A percentile compares a stretch with the other conserved stretches of the same genome.
These are phyloP conservation scores for Aspidapion aeneum DNA, from an alignment of 2,888 invertebrate species.

Conservation along the genomic window DNA sequence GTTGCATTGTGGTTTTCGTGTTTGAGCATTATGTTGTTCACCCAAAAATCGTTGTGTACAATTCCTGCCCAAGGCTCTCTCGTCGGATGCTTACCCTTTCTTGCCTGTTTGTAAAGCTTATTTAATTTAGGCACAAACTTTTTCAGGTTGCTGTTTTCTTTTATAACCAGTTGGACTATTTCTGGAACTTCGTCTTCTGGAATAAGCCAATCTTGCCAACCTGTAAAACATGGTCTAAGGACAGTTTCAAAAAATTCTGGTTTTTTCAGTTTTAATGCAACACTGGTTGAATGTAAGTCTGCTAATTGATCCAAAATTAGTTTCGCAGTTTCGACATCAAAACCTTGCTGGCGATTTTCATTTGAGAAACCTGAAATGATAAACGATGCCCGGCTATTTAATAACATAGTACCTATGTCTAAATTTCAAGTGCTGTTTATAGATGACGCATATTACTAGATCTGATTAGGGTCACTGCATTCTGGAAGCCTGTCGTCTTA, in stretches of 20 bases:
- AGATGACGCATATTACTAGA: too few species aligned
- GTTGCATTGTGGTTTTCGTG: slow-evolving; percentile 38
- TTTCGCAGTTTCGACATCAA: slow-evolving; percentile 49
- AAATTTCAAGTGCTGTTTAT: too few species aligned
- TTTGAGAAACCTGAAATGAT: slow-evolving; percentile 47
- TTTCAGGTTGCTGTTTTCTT: slow-evolving; percentile 8
- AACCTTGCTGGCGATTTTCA: slow-evolving; percentile 48
- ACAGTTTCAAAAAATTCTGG: slow-evolving; percentile 43
- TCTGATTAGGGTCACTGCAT: too few species aligned
- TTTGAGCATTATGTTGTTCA: slow-evolving; percentile 56
- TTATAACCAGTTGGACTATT: slow-evolving; percentile 1
- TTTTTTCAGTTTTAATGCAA: slow-evolving; percentile 49
- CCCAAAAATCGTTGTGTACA: slow-evolving; percentile 56
- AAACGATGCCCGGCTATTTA: too few species aligned
- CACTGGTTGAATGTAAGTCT: slow-evolving; percentile 54
- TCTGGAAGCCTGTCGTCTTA: too few species aligned
- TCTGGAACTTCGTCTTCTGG: not conserved
- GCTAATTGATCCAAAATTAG: slow-evolving; percentile 50
- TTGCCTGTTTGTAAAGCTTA: not conserved
- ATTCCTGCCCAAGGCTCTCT: slow-evolving; percentile 48
- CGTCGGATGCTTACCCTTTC: slow-evolving; percentile 1
- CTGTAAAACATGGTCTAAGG: slow-evolving; percentile 41
- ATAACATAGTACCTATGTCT: too few species aligned
- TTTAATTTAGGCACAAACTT: not conserved
- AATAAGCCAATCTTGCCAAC: not conserved